Conservation (phyloP, 37 sponge, comb jelly and placozoan genomes). For the Oopsacas minuta region DNA sequence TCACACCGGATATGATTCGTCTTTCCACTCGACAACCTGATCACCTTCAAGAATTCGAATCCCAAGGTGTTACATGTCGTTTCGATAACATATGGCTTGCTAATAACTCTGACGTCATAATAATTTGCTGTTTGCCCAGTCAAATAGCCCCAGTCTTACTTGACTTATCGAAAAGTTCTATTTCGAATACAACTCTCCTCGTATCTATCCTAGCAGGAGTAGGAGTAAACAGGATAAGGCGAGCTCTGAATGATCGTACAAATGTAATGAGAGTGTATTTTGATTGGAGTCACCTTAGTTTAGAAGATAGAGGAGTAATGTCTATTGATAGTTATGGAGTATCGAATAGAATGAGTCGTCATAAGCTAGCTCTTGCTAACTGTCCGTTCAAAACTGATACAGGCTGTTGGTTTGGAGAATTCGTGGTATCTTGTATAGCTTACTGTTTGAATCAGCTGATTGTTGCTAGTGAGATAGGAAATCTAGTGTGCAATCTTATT, state of each 20-base stretch:
- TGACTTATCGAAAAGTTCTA: neutral
- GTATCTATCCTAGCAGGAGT: neutral
- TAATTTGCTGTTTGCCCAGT: neutral
- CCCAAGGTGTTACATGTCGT: slow-evolving; percentile 2
- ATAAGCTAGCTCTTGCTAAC: neutral
- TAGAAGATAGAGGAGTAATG: neutral
- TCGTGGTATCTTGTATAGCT: neutral
- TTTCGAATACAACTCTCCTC: neutral
- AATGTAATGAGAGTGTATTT: slow-evolving; percentile 16
- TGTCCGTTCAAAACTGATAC: neutral
- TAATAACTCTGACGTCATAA: neutral
- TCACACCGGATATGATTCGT: neutral
- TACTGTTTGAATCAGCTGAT: neutral
- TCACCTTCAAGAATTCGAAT: neutral
- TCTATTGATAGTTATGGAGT: neutral
- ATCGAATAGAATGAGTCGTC: neutral
- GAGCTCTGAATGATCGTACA: neutral
- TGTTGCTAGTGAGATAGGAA: neutral
- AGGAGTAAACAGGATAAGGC: neutral
- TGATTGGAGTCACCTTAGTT: neutral
- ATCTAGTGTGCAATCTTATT: neutral
- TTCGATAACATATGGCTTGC: neutral
- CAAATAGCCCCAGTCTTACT: neutral
- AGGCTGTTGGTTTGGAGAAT: neutral
- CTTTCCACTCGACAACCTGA: neutral